A percentile compares a stretch with the other conserved stretches of the same genome.
These are phyloP conservation scores for Trichomalopsis sarcophagae DNA, from an alignment of 1,140 invertebrate species.

Conservation along the genomic window DNA sequence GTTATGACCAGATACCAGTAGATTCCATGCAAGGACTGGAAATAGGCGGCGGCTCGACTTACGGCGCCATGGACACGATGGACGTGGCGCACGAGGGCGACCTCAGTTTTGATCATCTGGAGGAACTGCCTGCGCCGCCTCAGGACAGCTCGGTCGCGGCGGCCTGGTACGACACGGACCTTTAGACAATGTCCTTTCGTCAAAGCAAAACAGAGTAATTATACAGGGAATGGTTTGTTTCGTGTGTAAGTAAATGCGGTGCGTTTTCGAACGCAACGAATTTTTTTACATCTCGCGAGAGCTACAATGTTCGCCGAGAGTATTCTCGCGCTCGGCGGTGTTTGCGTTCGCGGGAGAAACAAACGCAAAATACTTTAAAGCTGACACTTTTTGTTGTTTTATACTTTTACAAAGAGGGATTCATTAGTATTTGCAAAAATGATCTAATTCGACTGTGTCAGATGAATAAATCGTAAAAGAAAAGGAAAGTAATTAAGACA, in stretches of 20 bases:
- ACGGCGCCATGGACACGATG: slow-evolving; percentile 88
- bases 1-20: slow-evolving; percentile 98
- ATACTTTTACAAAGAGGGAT: neutral
- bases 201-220: slow-evolving; percentile 11
- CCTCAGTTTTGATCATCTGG: slow-evolving; percentile 88
- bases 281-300: too few species aligned
- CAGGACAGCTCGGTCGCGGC: slow-evolving; percentile 92
- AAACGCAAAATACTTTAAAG: slow-evolving; percentile 5
- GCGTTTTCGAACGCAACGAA: neutral
- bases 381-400: slow-evolving; percentile 20
- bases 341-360: neutral
- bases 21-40: slow-evolving; percentile 96
- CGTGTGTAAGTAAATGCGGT: too few species aligned
- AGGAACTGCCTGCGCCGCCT: slow-evolving; percentile 89
- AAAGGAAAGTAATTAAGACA: slow-evolving; percentile 17
- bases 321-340: neutral
- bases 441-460: neutral
- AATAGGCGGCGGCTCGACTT: slow-evolving; percentile 85
- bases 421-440: slow-evolving; percentile 2
- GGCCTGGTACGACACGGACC: slow-evolving; percentile 97
- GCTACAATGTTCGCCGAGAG: neutral
- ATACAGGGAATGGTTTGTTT: too few species aligned
- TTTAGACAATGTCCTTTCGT: slow-evolving; percentile 74
- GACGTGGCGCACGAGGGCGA: slow-evolving; percentile 87
- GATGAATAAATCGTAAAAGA: neutral